Base-by-base conservation (phyloP, 2,888 invertebrate genomes). In the Drosophila ustulata region DNA sequence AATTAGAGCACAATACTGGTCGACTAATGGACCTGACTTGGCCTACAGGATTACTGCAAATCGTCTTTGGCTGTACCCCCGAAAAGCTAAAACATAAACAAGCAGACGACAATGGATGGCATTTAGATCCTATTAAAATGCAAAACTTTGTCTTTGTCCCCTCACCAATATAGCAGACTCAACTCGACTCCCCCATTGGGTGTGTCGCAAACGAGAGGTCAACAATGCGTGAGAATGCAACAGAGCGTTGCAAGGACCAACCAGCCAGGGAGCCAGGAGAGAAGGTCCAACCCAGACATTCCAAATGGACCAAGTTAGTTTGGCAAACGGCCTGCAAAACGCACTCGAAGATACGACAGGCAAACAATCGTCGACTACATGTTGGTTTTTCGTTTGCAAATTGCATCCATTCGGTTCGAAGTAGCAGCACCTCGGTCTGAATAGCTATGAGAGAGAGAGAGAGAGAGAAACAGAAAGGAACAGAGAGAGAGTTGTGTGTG, bases 61-160 rank as follows among this genome's bases (percentile, higher is more conserved):
- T 62, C n/a, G 9, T 30, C 37, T 34, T 47, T 3, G 26, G 28
- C 28, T 25, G 45, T 47, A 39, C 51, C 18, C 39, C 18, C 13
- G 37, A 7, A 52, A 47, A 57, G 57, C 52, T 66, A 49, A 53
- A 51, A 18, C 47, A 41, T 52, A 66, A 71, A 69, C 83, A 78
- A 71, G 52, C 64, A 71, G 32, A 32, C 43, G 49, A 26, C 41
- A 66, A 53, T 63, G 58, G 56, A 47, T 39, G 55, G 49, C 73
- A 63, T 80, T 80, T 56, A 64, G 57, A 65, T 69, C 66, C 83
- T 66, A 88, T 83, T 85, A 82, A 88, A 80, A 83, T 85, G 88
- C 86, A 75, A 85, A 88, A 67, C 78, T 80, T 67, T 46, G 51
- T 13, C 49, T 45, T 41, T 41, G 39, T 41, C 39, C 11, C 18